Conservation (phyloP, 2,888 invertebrate genomes). For the Patella ulyssiponensis region DNA sequence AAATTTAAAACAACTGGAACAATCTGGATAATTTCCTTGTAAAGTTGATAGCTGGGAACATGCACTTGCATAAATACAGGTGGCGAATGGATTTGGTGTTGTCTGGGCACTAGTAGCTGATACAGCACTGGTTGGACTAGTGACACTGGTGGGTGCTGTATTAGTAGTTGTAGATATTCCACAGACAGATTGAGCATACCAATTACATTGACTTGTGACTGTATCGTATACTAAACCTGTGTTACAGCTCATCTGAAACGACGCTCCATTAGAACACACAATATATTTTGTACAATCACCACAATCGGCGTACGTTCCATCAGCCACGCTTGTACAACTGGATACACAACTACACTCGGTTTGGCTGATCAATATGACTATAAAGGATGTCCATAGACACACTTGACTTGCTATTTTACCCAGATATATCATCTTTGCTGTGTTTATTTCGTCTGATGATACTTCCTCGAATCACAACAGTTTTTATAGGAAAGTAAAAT, state of each 20-base stretch:
- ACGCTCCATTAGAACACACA: neutral
- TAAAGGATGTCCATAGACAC: no score
- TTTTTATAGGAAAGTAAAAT: no score
- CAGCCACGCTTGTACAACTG: neutral
- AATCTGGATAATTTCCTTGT: neutral
- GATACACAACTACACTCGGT: neutral
- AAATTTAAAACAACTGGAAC: neutral
- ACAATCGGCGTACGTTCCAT: neutral
- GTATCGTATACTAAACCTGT: neutral
- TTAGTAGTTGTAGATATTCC: neutral
- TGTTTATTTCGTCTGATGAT: no score
- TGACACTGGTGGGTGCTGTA: neutral
- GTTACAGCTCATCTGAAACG: neutral
- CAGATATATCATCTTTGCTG: no score
- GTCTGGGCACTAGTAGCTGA: neutral
- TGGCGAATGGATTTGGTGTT: neutral
- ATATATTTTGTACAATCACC: conserved; percentile 3
- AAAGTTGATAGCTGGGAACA: neutral
- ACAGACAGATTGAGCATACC: neutral
- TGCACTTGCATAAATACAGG: neutral
- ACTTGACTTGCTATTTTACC: no score
- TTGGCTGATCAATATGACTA: no score
- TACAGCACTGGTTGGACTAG: neutral
- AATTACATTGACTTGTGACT: neutral
- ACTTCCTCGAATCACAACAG: no score